Evolutionary conservation across 2,113 vertebrate species (phyloP).

Genomic region (Rhagologus leucostigma): DNA sequence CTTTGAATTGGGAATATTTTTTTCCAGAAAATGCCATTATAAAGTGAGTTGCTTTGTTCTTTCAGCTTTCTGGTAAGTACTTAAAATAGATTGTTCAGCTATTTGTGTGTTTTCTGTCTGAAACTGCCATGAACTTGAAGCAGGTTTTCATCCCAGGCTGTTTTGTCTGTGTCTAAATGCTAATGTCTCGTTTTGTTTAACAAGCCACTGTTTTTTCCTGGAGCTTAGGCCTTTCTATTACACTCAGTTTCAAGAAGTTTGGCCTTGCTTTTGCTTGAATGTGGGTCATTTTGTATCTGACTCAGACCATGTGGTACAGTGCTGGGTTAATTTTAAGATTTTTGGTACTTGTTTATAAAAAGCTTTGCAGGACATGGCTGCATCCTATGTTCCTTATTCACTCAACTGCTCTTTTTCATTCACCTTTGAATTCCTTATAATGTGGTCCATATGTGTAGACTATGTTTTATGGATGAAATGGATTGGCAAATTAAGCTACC

Average conservation of each 20-base stretch:
- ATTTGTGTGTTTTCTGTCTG: neutral
- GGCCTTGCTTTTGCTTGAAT: neutral
- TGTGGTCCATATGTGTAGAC: conserved; percentile 14
- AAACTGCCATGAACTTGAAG: neutral
- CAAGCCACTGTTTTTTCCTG: neutral
- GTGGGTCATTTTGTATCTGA: neutral
- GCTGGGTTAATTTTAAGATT: neutral
- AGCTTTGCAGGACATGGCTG: neutral
- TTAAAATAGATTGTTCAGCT: neutral
- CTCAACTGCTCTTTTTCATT: neutral
- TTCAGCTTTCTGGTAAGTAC: neutral
- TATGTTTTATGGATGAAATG: conserved; percentile 41
- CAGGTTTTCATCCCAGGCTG: neutral
- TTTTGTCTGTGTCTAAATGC: neutral
- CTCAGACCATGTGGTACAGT: neutral
- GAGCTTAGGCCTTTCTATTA: neutral
- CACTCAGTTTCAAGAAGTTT: neutral
- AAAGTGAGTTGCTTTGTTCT: neutral
- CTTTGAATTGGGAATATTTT: neutral
- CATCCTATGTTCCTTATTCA: neutral
- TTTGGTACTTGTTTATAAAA: neutral
- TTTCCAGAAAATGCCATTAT: neutral
- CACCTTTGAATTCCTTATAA: conserved; percentile 34
- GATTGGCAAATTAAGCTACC: conserved; percentile 43
- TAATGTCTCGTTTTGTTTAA: neutral